A percentile compares a stretch with the other conserved stretches of the same genome.
Conservation (phyloP, 1,140 invertebrate genomes). For the Ips nitidus region DNA sequence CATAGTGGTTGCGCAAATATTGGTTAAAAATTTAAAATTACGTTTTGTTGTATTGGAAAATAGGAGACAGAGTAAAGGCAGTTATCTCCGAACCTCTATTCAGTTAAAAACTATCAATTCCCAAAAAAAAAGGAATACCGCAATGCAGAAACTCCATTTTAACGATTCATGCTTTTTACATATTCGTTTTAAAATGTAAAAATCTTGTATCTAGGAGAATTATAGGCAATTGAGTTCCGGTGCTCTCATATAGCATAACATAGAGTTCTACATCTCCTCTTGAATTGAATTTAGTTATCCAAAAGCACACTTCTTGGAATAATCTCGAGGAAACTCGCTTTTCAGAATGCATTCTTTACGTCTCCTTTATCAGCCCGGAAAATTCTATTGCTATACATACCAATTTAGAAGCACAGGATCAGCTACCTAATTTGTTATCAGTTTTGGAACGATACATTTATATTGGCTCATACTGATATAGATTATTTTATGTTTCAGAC, state of each 20-base stretch:
- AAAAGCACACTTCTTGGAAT: constrained; percentile 25
- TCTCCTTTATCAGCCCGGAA: constrained; percentile 15
- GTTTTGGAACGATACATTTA: too few relatives aligned
- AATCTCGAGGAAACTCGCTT: constrained; percentile 20
- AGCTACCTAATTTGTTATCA: neutral
- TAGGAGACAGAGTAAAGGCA: too few relatives aligned
- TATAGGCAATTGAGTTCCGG: constrained; percentile 21
- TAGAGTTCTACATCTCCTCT: constrained; percentile 18
- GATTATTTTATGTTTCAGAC: too few relatives aligned
- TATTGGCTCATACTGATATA: too few relatives aligned
- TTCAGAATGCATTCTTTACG: constrained; percentile 16
- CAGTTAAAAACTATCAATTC: too few relatives aligned
- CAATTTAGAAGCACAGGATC: constrained; percentile 1
- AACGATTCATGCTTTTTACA: constrained; percentile 16
- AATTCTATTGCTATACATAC: constrained; percentile 6
- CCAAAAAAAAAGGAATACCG: neutral
- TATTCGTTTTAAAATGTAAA: constrained; percentile 16
- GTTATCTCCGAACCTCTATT: too few relatives aligned
- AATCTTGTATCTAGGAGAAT: constrained; percentile 23
- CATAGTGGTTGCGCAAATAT: constrained; percentile 10
- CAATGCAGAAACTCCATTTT: constrained; percentile 25
- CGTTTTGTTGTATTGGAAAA: too few relatives aligned
- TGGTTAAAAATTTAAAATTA: neutral
- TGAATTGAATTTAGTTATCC: constrained; percentile 23
- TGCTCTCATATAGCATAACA: constrained; percentile 13